A percentile compares a stretch with the other conserved stretches of the same genome.
These are phyloP conservation scores for Leptopilina clavipes DNA, from an alignment of 1,140 invertebrate species.

Conservation along the genomic window DNA sequence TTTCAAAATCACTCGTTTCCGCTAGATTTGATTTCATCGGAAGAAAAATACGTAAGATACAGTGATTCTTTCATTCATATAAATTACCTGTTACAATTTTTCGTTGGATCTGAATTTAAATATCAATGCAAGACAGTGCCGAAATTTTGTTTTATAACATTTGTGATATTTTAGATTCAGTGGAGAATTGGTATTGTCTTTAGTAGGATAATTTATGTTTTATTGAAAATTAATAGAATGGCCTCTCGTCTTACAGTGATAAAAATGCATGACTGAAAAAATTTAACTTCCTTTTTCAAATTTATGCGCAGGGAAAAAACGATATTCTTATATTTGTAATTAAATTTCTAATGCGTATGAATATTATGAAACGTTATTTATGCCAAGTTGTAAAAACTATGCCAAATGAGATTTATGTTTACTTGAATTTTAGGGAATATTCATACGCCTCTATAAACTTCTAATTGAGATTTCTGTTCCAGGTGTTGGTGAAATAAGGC, in stretches of 20 bases:
- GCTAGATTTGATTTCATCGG: neutral
- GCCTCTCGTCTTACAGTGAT: neutral
- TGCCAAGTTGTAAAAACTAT: no score
- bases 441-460: no score
- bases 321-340: no score
- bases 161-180: conserved; percentile 12
- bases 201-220: neutral
- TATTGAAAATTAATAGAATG: neutral
- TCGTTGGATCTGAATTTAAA: conserved; percentile 14
- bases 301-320: no score
- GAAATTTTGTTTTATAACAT: neutral
- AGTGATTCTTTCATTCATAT: neutral
- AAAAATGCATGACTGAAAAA: no score
- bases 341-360: no score
- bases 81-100: neutral
- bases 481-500: no score
- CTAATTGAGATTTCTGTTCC: no score
- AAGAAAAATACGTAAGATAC: conserved; percentile 24
- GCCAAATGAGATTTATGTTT: no score
- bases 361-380: no score
- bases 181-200: neutral
- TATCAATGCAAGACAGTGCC: conserved; percentile 26
- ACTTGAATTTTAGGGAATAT: no score
- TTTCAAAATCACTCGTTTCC: neutral
- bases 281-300: no score